These are phyloP conservation scores for Delia radicum DNA, from an alignment of 1,140 invertebrate genomes.

Conservation along the genomic window DNA sequence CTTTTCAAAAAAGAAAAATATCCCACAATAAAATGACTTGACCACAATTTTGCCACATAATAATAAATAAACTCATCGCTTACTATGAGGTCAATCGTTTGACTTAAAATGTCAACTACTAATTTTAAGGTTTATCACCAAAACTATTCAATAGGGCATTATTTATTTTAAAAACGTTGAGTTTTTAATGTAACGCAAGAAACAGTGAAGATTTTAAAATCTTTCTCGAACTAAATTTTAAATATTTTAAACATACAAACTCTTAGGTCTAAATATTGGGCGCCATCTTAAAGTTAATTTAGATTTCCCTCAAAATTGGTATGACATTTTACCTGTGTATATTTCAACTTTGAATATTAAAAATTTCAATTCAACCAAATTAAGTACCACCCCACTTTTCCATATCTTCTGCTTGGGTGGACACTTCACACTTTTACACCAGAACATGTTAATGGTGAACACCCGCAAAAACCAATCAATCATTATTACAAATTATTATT, in stretches of 20 bases:
- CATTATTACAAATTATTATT: constrained; percentile 2
- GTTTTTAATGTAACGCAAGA: neutral
- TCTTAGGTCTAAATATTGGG: neutral
- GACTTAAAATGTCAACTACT: neutral
- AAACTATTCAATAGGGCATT: no score
- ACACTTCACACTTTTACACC: no score
- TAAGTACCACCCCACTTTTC: no score
- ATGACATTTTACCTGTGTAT: neutral
- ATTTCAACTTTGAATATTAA: no score
- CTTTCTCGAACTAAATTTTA: no score
- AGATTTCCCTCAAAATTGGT: no score
- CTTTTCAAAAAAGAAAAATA: neutral
- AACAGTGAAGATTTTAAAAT: no score
- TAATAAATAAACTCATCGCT: neutral
- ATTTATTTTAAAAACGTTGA: neutral
- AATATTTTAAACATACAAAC: neutral
- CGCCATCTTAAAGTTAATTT: no score
- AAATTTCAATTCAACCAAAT: no score
- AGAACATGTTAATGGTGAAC: neutral
- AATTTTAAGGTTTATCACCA: no score
- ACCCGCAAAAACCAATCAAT: neutral
- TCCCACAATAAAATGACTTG: neutral
- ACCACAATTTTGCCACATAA: neutral
- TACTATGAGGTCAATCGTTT: neutral
- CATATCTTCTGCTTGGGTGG: no score